These are phyloP conservation scores for Sebastes itinus DNA, from an alignment of 2,797 vertebrate genomes.

Conservation along the genomic window DNA sequence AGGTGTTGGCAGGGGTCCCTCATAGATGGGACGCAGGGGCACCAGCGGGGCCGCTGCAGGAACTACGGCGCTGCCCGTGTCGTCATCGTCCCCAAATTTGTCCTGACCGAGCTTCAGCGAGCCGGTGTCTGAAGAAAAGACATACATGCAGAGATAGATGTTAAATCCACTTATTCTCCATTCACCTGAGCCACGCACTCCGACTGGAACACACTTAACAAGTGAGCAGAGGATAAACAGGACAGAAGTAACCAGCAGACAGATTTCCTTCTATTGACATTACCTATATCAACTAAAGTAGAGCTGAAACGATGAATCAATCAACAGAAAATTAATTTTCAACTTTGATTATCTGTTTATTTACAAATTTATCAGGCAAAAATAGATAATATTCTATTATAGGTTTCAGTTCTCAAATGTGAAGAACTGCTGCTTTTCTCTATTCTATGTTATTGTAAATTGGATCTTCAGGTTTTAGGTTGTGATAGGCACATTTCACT, in stretches of 20 bases:
- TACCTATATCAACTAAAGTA: background rate
- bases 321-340: background rate
- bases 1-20: conserved; percentile 90
- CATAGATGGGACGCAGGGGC: conserved; percentile 81
- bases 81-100: conserved; percentile 75
- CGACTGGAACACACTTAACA: background rate
- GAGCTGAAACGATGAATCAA: background rate
- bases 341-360: too few relatives aligned
- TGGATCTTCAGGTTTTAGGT: background rate
- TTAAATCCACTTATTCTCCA: too few relatives aligned
- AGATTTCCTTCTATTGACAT: background rate
- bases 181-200: background rate
- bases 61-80: conserved; percentile 59
- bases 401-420: background rate
- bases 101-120: conserved; percentile 79
- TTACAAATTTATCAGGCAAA: background rate
- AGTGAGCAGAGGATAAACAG: background rate
- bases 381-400: background rate
- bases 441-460: background rate
- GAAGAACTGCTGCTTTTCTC: background rate
- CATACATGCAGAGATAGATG: background rate
- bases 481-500: background rate
- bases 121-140: conserved; percentile 79
- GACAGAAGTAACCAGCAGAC: background rate
- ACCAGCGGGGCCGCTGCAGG: conserved; percentile 45